Conservation (phyloP, 2,888 invertebrate species). For the Tachina lurida region DNA sequence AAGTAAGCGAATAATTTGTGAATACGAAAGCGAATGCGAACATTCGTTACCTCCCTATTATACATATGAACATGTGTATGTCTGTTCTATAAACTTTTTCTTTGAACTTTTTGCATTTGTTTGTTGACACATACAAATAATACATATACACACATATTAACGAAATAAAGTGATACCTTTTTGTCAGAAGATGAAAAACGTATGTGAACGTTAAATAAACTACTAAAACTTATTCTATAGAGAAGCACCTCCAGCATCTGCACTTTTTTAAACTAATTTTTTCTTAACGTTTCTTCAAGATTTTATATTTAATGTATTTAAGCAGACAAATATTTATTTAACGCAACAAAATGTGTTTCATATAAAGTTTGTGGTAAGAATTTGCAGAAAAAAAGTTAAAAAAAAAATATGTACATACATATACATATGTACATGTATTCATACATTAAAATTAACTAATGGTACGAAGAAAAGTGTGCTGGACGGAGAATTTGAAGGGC, state of each 20-base stretch:
- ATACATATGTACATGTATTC: no score
- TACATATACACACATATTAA: background rate
- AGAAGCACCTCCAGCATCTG: slow-evolving; percentile 14
- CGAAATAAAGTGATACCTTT: slow-evolving; percentile 4
- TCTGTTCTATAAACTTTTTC: no score
- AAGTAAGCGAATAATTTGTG: no score
- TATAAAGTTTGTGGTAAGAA: slow-evolving; percentile 58
- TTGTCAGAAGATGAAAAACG: background rate
- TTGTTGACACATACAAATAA: background rate
- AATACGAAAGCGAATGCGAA: no score
- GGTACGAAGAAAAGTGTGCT: background rate
- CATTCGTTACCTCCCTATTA: no score
- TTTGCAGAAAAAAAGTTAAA: slow-evolving; percentile 6
- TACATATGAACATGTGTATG: no score
- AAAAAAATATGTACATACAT: background rate
- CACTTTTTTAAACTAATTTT: background rate
- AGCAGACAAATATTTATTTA: slow-evolving; percentile 60
- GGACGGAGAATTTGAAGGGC: background rate
- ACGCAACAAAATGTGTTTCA: slow-evolving; percentile 57
- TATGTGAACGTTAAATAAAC: slow-evolving; percentile 37
- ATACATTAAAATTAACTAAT: no score
- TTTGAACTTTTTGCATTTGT: background rate
- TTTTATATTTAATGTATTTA: slow-evolving; percentile 49
- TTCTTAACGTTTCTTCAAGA: background rate
- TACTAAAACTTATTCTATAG: slow-evolving; percentile 19